These are phyloP conservation scores for Drosophila orosa DNA, from an alignment of 1,140 invertebrate species.

Conservation along the genomic window DNA sequence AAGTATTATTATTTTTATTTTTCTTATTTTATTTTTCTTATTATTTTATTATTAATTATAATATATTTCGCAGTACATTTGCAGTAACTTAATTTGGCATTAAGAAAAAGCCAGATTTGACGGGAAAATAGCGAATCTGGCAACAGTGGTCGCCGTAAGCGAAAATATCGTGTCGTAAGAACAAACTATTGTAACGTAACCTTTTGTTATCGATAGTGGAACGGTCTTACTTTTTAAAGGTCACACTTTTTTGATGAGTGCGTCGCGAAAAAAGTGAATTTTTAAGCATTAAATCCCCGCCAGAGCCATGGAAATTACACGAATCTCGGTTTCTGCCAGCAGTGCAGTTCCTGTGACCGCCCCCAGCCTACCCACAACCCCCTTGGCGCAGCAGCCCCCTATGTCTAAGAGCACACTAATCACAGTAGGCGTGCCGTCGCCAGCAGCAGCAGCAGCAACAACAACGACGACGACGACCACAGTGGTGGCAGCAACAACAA, in stretches of 20 bases:
- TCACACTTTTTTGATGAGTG: slow-evolving; percentile 15
- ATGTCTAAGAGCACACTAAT: slow-evolving; percentile 15
- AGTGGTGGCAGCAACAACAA: slow-evolving; percentile 28
- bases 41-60: too few relatives aligned
- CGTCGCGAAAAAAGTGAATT: slow-evolving; percentile 31
- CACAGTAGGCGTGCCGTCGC: slow-evolving; percentile 29
- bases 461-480: slow-evolving; percentile 24
- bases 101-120: too few relatives aligned
- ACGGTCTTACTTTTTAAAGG: too few relatives aligned
- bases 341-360: slow-evolving; percentile 2
- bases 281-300: slow-evolving; percentile 2
- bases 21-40: too few relatives aligned
- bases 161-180: not conserved
- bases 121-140: too few relatives aligned
- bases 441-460: slow-evolving; percentile 7
- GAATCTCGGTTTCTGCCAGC: slow-evolving; percentile 1
- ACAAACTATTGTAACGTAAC: not conserved
- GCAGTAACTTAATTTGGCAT: too few relatives aligned
- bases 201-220: not conserved
- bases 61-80: too few relatives aligned
- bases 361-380: not conserved
- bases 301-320: slow-evolving; percentile 16
- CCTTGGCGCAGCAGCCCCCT: not conserved
- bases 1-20: too few relatives aligned
- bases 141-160: too few relatives aligned